phyloP scores from a whole-genome alignment of 2,113 vertebrate species.

The Scytalopus superciliaris region DNA sequence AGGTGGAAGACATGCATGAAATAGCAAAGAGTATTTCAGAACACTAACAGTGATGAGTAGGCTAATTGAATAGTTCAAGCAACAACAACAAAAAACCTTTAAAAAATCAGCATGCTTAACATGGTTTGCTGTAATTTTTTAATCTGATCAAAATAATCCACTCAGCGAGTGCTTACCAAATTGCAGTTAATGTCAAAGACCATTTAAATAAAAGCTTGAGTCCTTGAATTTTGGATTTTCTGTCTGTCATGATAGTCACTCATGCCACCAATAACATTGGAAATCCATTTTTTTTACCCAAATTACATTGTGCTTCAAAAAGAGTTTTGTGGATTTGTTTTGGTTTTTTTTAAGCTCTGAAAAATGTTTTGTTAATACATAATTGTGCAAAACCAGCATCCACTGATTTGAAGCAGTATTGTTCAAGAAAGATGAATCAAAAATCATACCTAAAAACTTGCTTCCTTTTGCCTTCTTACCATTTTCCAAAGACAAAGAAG shows the following conservation, averaged over 20 bases:
- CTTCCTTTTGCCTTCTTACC: neutral
- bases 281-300: neutral
- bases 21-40: slow-evolving; percentile 20
- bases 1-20: neutral
- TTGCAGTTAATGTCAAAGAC: neutral
- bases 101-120: neutral
- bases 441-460: neutral
- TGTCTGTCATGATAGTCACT: neutral
- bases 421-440: neutral
- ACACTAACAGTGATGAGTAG: neutral
- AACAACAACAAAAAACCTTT: neutral
- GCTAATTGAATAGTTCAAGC: neutral
- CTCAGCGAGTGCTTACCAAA: neutral
- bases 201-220: neutral
- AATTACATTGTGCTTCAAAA: neutral
- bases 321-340: neutral
- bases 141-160: neutral
- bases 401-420: neutral
- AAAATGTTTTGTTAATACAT: neutral
- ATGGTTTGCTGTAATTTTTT: neutral
- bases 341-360: neutral
- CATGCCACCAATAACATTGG: neutral
- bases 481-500: neutral
- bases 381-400: neutral
- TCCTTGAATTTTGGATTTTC: neutral